Base-by-base conservation (phyloP, 2,113 vertebrate species). In the Crocuta crocuta region DNA sequence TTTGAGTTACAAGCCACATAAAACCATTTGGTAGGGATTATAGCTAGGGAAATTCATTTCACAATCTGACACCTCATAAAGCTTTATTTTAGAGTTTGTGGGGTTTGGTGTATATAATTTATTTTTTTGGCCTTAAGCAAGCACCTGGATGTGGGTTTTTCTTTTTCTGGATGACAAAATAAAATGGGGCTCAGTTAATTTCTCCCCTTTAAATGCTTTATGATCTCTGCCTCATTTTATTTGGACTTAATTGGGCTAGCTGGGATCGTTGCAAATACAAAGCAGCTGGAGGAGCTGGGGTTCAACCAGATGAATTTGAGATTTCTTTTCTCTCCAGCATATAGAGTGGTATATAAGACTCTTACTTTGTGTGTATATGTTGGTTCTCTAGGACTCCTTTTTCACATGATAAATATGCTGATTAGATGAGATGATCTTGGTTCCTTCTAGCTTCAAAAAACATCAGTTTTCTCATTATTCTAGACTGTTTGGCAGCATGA, bases 11-110 rank as follows among this genome's bases (percentile, higher is more conserved):
- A 98, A 98, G 93, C 63, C 93, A 97, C 87, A 97, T 94, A 97
- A 98, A 98, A 97, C 96, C 95, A 45, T 87, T 98, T 53, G 95
- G 97, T 90, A 71, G 93, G 91, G 97, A 98, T 76, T 95, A 96
- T 93, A 98, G 93, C 66, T 95, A 95, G 82, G 96, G 83, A 96
- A 98, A 98, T 89, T 94, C 39, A 19, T 48, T 98, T 98, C 98
- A 97, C 84, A 96, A 85, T 98, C 96, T 98, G 91, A 94, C 97
- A 98, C 98, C 97, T 97, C 98, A 95, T 98, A 98, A 98, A 99
- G 95, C 45, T 73, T n/a, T 89, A 96, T 97, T 90, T 97, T 98
- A 98, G 96, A 97, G 95, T 92, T 93, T 96, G 53, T 97, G 87
- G 87, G 66, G 5, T 79, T 95, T 97, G 87, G 80, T 95, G 33